Conservation (phyloP, 2,888 invertebrate species). For the Erebia ligea region DNA sequence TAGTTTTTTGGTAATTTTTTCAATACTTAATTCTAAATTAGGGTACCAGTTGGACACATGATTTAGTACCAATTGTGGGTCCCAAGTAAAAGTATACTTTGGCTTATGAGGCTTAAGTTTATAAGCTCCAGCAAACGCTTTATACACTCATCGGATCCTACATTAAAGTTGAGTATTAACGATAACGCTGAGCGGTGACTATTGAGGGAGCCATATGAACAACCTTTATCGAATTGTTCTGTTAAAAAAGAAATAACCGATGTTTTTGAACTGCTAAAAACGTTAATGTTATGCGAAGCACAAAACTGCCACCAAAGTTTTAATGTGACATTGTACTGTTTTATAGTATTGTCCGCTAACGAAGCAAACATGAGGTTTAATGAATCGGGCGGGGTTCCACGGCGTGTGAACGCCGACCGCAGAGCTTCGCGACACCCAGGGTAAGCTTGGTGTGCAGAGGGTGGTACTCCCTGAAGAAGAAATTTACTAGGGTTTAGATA, state of each 20-base stretch:
- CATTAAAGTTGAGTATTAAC: slow-evolving; percentile 42
- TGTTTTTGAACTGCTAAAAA: slow-evolving; percentile 2
- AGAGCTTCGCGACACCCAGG: slow-evolving; percentile 39
- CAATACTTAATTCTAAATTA: slow-evolving; percentile 28
- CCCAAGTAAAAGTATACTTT: slow-evolving; percentile 46
- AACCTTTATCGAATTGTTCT: slow-evolving; percentile 41
- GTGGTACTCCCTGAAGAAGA: slow-evolving; percentile 8
- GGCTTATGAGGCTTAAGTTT: slow-evolving; percentile 43
- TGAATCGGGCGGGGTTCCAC: slow-evolving; percentile 14
- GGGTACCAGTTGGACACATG: slow-evolving; percentile 41
- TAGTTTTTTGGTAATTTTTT: slow-evolving; percentile 44
- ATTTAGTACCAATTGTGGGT: slow-evolving; percentile 44
- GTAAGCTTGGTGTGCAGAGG: slow-evolving; percentile 33
- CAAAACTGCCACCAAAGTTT: slow-evolving; percentile 38
- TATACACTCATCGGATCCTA: slow-evolving; percentile 38
- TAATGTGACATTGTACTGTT: slow-evolving; percentile 35
- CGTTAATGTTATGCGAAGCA: slow-evolving; percentile 10
- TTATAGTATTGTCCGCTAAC: slow-evolving; percentile 28
- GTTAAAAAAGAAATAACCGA: slow-evolving; percentile 39
- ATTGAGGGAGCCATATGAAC: slow-evolving; percentile 43
- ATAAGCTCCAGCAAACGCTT: slow-evolving; percentile 43
- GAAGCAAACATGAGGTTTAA: slow-evolving; percentile 32
- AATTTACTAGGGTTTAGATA: too few species aligned
- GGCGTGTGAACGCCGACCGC: slow-evolving; percentile 24
- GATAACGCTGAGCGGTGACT: slow-evolving; percentile 47